Evolutionary conservation across 2,888 invertebrate species (phyloP), one percentile per base, ranked within the genome.

Genomic region (Belgica antarctica): DNA sequence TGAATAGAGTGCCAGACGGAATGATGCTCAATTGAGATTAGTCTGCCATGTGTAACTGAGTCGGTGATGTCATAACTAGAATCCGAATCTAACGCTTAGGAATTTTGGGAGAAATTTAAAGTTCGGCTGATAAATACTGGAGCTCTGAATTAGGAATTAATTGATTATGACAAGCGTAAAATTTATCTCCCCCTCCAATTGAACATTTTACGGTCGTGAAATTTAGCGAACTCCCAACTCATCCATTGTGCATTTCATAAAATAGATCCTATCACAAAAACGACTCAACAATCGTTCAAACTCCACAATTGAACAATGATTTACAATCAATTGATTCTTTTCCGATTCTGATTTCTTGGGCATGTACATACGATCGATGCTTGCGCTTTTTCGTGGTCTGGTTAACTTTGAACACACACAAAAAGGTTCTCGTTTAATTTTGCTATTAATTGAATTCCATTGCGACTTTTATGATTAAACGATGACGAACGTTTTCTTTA

Each of bases 1-100:
- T 68, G 57, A 57, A 68, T 68, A 25, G 57, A 52, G 34, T 31
- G 52, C 28, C 57, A 68, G 68, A 68, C 68, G 57, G 57, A 28
- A 34, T n/a, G 52, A 22, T 17, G 62, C 36, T 24, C 62, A 46
- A 46, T 65, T 31, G 62, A 62, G 65, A 66, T 66, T 66, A 66
- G 47, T 46, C 65, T 66, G 46, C 36, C 65, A 66, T 66, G 65
- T 66, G 63, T 41, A 41, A 36, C 62, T 34, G 12, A 2, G 15
- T 46, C 27, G 46, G 47, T 66, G 65, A 66, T 66, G 65, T 66
- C 65, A 66, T 27, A 22, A 17, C 5, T 31, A 31, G 34, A 12
- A 31, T 5, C 34, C 7, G 10, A 31, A 7, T 31, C 31, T 31
- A 31, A 31, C 31, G 4, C 31, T 7, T 31, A 31, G 10, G 31